These are phyloP conservation scores for Acridotheres tristis DNA, from an alignment of 2,797 vertebrate genomes.

Conservation along the genomic window DNA sequence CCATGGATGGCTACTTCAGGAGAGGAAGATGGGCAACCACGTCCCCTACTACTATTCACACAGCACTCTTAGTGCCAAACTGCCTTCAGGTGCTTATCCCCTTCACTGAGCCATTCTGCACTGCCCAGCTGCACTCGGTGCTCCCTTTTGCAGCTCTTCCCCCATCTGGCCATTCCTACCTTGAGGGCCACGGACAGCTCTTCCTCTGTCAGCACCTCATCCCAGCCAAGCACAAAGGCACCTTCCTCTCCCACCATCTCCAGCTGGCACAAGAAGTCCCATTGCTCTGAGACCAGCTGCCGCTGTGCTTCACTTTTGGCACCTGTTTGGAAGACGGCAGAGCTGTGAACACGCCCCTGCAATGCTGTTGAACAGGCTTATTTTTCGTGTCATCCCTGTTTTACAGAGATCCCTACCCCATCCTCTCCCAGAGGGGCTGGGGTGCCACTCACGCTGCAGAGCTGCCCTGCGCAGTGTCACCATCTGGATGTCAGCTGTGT, in stretches of 20 bases:
- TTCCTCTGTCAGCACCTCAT: slow-evolving; percentile 86
- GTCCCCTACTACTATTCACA: fast-evolving
- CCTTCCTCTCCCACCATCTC: slow-evolving; percentile 85
- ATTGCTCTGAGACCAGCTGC: slow-evolving; percentile 78
- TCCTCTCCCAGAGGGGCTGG: fast-evolving
- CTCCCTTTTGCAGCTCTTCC: background rate
- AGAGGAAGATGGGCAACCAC: background rate
- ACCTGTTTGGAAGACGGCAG: slow-evolving; percentile 61
- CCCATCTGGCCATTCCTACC: slow-evolving; percentile 63
- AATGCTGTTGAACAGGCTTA: background rate
- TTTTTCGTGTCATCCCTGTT: background rate
- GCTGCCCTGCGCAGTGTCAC: slow-evolving; percentile 79
- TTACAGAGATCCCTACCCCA: background rate
- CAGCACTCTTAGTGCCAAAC: background rate
- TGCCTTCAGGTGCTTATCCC: background rate
- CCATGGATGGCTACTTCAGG: no score
- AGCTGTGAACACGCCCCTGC: background rate
- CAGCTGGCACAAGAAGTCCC: slow-evolving; percentile 81
- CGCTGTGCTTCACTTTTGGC: slow-evolving; percentile 68
- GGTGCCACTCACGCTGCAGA: slow-evolving; percentile 76
- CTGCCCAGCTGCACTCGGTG: background rate
- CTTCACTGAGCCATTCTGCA: background rate
- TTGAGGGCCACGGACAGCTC: slow-evolving; percentile 87
- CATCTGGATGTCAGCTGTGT: slow-evolving; percentile 89
- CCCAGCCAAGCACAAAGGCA: slow-evolving; percentile 86